Evolutionary conservation across 2,113 vertebrate species (phyloP), one percentile per base, ranked within the genome.

Genomic region (Hippopotamus amphibius): DNA sequence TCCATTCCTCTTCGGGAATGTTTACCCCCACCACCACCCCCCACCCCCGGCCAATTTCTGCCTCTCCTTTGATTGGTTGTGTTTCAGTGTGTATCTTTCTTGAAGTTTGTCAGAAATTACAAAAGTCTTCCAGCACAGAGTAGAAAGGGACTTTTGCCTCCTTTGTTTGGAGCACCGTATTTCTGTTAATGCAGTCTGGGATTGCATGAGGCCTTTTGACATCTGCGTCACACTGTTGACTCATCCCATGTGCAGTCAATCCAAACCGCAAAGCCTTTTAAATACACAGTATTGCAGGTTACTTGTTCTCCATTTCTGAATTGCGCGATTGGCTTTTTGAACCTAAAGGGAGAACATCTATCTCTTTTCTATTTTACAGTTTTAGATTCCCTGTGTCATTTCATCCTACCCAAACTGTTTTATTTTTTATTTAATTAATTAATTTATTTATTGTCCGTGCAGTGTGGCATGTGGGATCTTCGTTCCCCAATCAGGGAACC

Each of bases 51-150:
- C 37, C 5, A 6, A n/a, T n/a, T 74, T 92, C 68, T 89, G 16
- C 28, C 59, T 69, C 0, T 83, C 16, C 16, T 87, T 61, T 93
- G 46, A 33, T 17, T 90, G 46, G 50, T 14, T 96, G 41, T n/a
- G 14, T 96, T 68, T 97, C 59, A 7, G n/a, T 43, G 22, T 90
- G 59, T 95, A 77, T 50, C 68, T 43, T 95, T 93, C 66, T 95
- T 89, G 43, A 86, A 72, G 41, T 66, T 96, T 93, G 88, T 80
- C 28, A 61, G 95, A 97, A 97, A 95, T 85, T 59, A 88, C 94
- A 77, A 37, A 71, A 65, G 83, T 69, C 17, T 90, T 90, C 55
- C 46, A 71, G 74, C 66, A 37, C 41, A 22, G 76, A 79, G 46
- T 33, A 77, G 68, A 94, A 95, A 76, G 93, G 93, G 88, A 92